Percentiles rank a stretch among this genome's conserved stretches.
Evolutionary conservation across 1,140 invertebrate species (phyloP).

Genomic region (Lasioglossum albipes): DNA sequence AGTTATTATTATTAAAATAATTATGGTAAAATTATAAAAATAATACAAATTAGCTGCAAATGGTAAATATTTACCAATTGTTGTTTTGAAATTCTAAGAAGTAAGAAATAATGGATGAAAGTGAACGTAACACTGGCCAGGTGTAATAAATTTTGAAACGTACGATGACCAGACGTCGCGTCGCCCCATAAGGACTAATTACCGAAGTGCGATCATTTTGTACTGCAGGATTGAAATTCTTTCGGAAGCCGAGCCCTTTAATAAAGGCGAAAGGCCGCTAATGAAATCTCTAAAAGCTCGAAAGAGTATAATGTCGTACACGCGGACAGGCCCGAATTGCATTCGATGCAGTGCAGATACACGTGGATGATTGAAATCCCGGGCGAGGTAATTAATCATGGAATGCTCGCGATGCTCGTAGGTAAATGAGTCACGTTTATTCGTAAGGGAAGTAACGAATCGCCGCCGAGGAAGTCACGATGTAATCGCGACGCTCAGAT

Average conservation of each 20-base stretch:
- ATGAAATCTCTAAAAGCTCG: neutral
- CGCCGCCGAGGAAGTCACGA: neutral
- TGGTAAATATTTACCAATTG: too few relatives aligned
- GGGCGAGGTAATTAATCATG: conserved; percentile 27
- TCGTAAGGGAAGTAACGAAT: neutral
- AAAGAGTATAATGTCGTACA: neutral
- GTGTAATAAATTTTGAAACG: too few relatives aligned
- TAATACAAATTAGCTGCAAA: too few relatives aligned
- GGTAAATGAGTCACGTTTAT: neutral
- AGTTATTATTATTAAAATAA: too few relatives aligned
- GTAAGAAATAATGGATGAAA: too few relatives aligned
- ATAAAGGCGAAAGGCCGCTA: neutral
- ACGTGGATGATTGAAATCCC: conserved; percentile 21
- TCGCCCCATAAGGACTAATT: too few relatives aligned
- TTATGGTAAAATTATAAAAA: too few relatives aligned
- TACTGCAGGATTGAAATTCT: neutral
- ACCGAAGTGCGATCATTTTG: too few relatives aligned
- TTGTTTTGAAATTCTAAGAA: too few relatives aligned
- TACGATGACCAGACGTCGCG: too few relatives aligned
- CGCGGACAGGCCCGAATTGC: neutral
- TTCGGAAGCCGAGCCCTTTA: neutral
- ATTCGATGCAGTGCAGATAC: conserved; percentile 2
- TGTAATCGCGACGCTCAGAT: neutral
- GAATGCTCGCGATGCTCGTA: neutral
- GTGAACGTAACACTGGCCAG: too few relatives aligned